These are phyloP conservation scores for Peucedramus taeniatus DNA, from an alignment of 2,113 vertebrate genomes.

Conservation along the genomic window DNA sequence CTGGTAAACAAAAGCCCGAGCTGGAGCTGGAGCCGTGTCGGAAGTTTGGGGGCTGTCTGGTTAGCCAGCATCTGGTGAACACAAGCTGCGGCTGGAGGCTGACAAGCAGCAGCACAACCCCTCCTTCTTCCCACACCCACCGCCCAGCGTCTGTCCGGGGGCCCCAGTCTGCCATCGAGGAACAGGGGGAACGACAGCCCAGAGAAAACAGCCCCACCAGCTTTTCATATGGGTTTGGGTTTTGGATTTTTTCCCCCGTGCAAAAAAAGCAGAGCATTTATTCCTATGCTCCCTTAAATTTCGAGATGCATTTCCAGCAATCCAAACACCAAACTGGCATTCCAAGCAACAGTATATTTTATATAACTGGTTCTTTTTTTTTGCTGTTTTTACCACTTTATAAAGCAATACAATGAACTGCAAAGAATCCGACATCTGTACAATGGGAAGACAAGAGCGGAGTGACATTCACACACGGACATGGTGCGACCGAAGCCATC, in stretches of 20 bases:
- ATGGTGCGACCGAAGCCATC: conserved; percentile 34
- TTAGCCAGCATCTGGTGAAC: conserved; percentile 34
- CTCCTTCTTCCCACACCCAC: conserved; percentile 36
- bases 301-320: conserved; percentile 16
- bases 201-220: neutral
- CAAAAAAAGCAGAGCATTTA: conserved; percentile 42
- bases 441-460: conserved; percentile 68
- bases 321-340: conserved; percentile 49
- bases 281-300: conserved; percentile 24
- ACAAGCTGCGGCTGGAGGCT: neutral
- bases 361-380: conserved; percentile 62
- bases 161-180: neutral
- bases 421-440: conserved; percentile 82
- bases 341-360: conserved; percentile 76
- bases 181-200: neutral
- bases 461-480: conserved; percentile 78
- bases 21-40: neutral
- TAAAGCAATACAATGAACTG: conserved; percentile 92
- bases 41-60: neutral
- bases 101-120: conserved; percentile 20
- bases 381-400: conserved; percentile 84
- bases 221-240: neutral
- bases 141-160: neutral
- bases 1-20: neutral
- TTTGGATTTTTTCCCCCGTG: neutral